These are phyloP conservation scores for Calliscelio sp. DNA, from an alignment of 2,888 invertebrate genomes.

Conservation along the genomic window DNA sequence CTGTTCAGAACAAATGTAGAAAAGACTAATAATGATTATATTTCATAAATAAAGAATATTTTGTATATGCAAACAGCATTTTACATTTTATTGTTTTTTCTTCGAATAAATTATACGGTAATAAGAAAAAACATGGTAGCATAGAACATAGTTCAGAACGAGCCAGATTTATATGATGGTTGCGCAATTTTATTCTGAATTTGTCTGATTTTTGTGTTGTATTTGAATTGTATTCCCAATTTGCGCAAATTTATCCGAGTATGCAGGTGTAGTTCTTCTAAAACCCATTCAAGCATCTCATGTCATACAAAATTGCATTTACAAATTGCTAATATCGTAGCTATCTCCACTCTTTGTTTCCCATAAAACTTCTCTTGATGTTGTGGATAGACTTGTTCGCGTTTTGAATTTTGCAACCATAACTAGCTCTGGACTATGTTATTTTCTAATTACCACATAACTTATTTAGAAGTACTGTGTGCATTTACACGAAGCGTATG, in stretches of 20 bases:
- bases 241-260: too few relatives aligned
- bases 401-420: slow-evolving; percentile 32
- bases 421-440: too few relatives aligned
- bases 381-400: slow-evolving; percentile 34
- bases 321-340: slow-evolving; percentile 22
- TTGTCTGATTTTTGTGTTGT: too few relatives aligned
- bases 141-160: slow-evolving; percentile 5
- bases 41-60: background rate
- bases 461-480: too few relatives aligned
- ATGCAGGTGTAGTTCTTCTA: slow-evolving; percentile 26
- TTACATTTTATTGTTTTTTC: too few relatives aligned
- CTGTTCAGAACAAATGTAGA: background rate
- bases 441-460: too few relatives aligned
- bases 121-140: slow-evolving; percentile 1
- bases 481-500: too few relatives aligned
- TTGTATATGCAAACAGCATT: too few relatives aligned
- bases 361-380: slow-evolving; percentile 39
- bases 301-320: slow-evolving; percentile 33
- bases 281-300: slow-evolving; percentile 8
- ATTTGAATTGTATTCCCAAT: background rate
- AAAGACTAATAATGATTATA: background rate
- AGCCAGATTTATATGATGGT: slow-evolving; percentile 26
- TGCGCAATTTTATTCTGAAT: slow-evolving; percentile 25
- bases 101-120: background rate
- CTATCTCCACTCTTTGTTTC: slow-evolving; percentile 33